Evolutionary conservation across 1,140 invertebrate species (phyloP).

Genomic region (Papilio polyxenes): DNA sequence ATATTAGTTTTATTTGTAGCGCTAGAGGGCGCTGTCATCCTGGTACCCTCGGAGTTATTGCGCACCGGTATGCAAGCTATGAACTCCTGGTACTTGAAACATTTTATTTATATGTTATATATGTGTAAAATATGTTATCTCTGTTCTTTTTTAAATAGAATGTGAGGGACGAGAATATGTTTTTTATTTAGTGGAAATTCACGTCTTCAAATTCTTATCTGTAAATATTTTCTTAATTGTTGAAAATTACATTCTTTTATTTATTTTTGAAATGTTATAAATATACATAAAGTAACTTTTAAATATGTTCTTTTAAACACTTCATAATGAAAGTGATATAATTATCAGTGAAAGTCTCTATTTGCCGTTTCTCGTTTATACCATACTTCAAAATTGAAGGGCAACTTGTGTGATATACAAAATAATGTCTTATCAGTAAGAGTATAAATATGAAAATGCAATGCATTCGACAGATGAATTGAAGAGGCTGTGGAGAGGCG

Average conservation of each 20-base stretch:
- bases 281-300: background rate
- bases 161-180: background rate
- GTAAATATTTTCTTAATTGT: too few relatives aligned
- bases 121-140: background rate
- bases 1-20: conserved; percentile 22
- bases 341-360: conserved; percentile 1
- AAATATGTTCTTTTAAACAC: background rate
- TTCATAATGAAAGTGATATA: background rate
- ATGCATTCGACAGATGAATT: conserved; percentile 52
- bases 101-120: background rate
- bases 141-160: background rate
- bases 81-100: background rate
- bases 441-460: conserved; percentile 45
- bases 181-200: background rate
- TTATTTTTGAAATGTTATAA: background rate
- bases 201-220: too few relatives aligned
- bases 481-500: conserved; percentile 57
- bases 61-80: conserved; percentile 12
- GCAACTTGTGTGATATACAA: conserved; percentile 32
- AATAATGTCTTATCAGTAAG: conserved; percentile 38
- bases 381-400: conserved; percentile 45
- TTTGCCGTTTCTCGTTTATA: conserved; percentile 50
- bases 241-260: too few relatives aligned
- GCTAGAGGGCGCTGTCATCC: conserved; percentile 8
- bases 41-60: conserved; percentile 1